Conservation (phyloP, 92 coral and sea anemone genomes). For the Anthopleura xanthogrammica region DNA sequence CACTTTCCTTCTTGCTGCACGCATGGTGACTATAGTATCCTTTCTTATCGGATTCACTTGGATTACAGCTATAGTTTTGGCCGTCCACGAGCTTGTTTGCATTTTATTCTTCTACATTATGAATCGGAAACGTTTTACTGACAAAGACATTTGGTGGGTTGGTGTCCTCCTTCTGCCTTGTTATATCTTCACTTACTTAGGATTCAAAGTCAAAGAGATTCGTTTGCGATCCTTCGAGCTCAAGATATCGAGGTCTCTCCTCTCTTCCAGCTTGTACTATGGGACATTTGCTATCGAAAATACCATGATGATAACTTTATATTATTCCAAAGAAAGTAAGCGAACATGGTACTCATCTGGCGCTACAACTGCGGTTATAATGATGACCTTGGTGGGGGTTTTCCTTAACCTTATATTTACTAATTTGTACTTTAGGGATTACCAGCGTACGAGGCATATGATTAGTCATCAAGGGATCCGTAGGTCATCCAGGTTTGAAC, state of each 20-base stretch:
- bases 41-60: slow-evolving; percentile 56
- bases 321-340: slow-evolving; percentile 36
- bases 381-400: slow-evolving; percentile 35
- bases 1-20: slow-evolving; percentile 57
- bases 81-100: slow-evolving; percentile 47
- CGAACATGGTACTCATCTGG: slow-evolving; percentile 43
- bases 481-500: slow-evolving; percentile 37
- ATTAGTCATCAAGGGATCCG: slow-evolving; percentile 35
- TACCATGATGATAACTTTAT: slow-evolving; percentile 49
- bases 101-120: slow-evolving; percentile 36
- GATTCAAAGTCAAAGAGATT: slow-evolving; percentile 65
- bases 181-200: slow-evolving; percentile 56
- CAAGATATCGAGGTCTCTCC: slow-evolving; percentile 53
- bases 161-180: slow-evolving; percentile 60
- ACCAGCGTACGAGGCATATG: slow-evolving; percentile 34
- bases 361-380: slow-evolving; percentile 33
- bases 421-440: slow-evolving; percentile 37
- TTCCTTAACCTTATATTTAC: slow-evolving; percentile 33
- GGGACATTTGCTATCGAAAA: slow-evolving; percentile 49
- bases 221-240: slow-evolving; percentile 54
- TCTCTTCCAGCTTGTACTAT: slow-evolving; percentile 58
- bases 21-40: slow-evolving; percentile 55
- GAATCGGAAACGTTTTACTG: slow-evolving; percentile 49
- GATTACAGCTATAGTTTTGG: slow-evolving; percentile 47
- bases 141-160: slow-evolving; percentile 70